Evolutionary conservation across 2,888 invertebrate genomes (phyloP).

Genomic region (Leptopterna dolabrata): DNA sequence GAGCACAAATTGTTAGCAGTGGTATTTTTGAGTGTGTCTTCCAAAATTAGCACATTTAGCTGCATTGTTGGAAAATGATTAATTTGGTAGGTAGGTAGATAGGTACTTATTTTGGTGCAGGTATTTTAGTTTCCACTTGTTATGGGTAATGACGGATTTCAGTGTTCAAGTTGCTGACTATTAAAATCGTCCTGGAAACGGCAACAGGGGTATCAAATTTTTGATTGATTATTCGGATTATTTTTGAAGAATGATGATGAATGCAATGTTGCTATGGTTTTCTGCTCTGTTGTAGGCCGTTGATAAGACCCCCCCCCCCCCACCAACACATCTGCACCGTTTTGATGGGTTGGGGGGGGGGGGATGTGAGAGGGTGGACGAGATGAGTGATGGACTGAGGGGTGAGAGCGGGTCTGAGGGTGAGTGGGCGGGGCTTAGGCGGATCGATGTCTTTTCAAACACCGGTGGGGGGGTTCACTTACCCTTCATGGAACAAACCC

Average conservation of each 20-base stretch:
- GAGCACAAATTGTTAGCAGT: too few relatives aligned
- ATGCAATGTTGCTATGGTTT: neutral
- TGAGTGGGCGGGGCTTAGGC: conserved; percentile 22
- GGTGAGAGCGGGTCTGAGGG: neutral
- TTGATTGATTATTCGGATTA: neutral
- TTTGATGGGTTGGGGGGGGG: neutral
- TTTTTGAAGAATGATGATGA: neutral
- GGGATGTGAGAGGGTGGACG: neutral
- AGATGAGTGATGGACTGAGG: neutral
- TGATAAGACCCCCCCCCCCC: neutral
- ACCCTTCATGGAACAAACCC: neutral
- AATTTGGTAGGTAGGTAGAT: too few relatives aligned
- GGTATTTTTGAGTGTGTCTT: too few relatives aligned
- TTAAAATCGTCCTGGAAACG: too few relatives aligned
- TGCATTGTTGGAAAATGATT: too few relatives aligned
- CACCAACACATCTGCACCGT: neutral
- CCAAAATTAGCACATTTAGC: too few relatives aligned
- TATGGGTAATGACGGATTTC: too few relatives aligned
- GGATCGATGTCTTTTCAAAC: conserved; percentile 35
- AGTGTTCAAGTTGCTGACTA: too few relatives aligned
- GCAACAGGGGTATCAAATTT: too few relatives aligned
- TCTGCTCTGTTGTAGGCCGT: neutral
- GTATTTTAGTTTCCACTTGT: too few relatives aligned
- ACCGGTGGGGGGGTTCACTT: neutral
- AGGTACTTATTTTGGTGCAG: too few relatives aligned